phyloP scores from a whole-genome alignment of 2,888 invertebrate genomes.

The Hermodice carunculata region DNA sequence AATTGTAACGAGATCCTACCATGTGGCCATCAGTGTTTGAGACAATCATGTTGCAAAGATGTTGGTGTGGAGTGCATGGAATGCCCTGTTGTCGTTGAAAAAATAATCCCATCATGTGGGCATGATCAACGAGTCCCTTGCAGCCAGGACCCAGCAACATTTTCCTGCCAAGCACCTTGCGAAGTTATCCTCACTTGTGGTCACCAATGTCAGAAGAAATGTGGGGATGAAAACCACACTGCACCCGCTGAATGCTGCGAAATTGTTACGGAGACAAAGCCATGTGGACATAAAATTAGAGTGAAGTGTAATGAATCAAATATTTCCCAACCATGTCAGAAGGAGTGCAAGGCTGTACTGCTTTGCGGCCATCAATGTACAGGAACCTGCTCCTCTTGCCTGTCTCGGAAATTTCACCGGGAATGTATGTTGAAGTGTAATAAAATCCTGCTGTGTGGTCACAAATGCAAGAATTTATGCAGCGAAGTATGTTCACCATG shows the following conservation, averaged over 20 bases:
- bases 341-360: constrained; percentile 41
- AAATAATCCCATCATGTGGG: constrained; percentile 51
- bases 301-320: constrained; percentile 70
- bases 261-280: constrained; percentile 69
- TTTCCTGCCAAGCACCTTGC: constrained; percentile 52
- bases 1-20: too few relatives aligned
- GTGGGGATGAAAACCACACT: constrained; percentile 66
- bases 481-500: constrained; percentile 67
- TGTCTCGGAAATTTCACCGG: constrained; percentile 75
- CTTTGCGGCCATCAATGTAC: constrained; percentile 49
- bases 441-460: constrained; percentile 72
- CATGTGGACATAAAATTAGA: constrained; percentile 72
- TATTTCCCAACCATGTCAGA: constrained; percentile 63
- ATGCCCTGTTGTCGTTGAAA: constrained; percentile 47
- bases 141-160: constrained; percentile 34
- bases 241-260: constrained; percentile 66
- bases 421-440: constrained; percentile 75
- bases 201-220: constrained; percentile 74
- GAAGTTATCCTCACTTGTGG: constrained; percentile 69
- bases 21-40: too few relatives aligned
- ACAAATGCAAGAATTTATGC: constrained; percentile 67
- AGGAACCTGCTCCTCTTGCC: constrained; percentile 72
- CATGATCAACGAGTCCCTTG: constrained; percentile 55
- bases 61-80: too few relatives aligned
- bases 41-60: too few relatives aligned